Conservation (phyloP, 2,113 vertebrate species). For the Nyctibius bracteatus region DNA sequence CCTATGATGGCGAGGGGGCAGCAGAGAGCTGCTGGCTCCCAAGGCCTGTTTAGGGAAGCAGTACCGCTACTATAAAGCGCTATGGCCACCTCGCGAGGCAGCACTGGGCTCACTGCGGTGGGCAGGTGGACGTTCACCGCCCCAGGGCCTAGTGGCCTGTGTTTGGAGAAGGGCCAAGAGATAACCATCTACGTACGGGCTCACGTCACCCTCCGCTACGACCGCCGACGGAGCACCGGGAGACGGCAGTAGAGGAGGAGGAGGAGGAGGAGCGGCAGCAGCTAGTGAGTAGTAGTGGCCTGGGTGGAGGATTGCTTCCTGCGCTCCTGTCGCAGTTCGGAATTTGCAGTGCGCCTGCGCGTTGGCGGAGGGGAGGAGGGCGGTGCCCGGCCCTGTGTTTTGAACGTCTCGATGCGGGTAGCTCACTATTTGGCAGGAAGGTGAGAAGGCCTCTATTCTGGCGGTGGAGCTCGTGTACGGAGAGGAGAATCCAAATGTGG, state of each 20-base stretch:
- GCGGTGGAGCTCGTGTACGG: not conserved
- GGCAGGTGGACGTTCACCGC: not conserved
- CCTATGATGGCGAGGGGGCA: not conserved
- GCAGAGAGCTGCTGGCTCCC: not conserved
- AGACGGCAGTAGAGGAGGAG: not conserved
- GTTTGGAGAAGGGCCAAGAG: not conserved
- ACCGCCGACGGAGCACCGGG: not conserved
- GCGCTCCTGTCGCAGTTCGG: constrained; percentile 58
- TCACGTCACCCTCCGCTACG: not conserved
- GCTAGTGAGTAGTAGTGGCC: not conserved
- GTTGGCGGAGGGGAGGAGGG: not conserved
- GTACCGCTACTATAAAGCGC: not conserved
- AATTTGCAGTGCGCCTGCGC: constrained; percentile 32
- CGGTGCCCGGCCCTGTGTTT: constrained; percentile 22
- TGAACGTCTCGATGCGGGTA: not conserved
- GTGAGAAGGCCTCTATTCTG: not conserved
- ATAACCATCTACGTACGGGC: not conserved
- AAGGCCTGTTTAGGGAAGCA: not conserved
- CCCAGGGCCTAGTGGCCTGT: not conserved
- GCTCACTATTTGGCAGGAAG: constrained; percentile 74
- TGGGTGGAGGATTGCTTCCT: not conserved
- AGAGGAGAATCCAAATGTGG: constrained; percentile 37
- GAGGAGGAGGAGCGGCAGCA: not conserved
- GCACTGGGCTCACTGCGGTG: not conserved
- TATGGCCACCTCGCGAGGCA: not conserved